Evolutionary conservation across 2,888 invertebrate genomes (phyloP).

Genomic region (Taenaris catops): DNA sequence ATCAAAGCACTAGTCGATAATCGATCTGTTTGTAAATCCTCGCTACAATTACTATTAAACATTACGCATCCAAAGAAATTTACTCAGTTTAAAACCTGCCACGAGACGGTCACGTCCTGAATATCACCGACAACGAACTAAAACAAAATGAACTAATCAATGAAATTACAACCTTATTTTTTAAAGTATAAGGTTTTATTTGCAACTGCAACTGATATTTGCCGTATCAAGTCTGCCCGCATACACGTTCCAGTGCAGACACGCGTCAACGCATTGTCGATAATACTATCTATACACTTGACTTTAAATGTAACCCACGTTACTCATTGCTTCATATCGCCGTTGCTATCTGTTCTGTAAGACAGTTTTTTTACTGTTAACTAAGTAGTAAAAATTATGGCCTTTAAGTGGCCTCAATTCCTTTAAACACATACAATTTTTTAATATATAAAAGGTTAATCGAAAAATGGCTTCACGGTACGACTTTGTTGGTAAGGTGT

Average conservation of each 20-base stretch:
- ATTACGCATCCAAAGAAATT: slow-evolving; percentile 1
- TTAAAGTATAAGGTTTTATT: slow-evolving; percentile 24
- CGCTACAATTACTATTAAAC: background rate
- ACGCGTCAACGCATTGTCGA: slow-evolving; percentile 60
- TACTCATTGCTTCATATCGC: slow-evolving; percentile 10
- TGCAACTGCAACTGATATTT: slow-evolving; percentile 3
- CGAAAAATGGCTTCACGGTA: too few relatives aligned
- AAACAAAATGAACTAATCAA: slow-evolving; percentile 14
- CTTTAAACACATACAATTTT: too few relatives aligned
- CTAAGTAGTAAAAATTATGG: background rate
- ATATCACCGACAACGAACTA: slow-evolving; percentile 50
- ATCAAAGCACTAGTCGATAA: too few relatives aligned
- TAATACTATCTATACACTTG: slow-evolving; percentile 66
- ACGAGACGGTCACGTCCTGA: slow-evolving; percentile 58
- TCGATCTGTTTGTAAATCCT: too few relatives aligned
- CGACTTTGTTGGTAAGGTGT: too few relatives aligned
- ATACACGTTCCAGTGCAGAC: slow-evolving; percentile 43
- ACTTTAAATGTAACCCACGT: slow-evolving; percentile 35
- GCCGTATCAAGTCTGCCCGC: slow-evolving; percentile 43
- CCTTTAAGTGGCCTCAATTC: too few relatives aligned
- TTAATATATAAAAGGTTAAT: too few relatives aligned
- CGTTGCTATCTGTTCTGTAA: slow-evolving; percentile 2
- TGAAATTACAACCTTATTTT: slow-evolving; percentile 25
- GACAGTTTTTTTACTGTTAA: slow-evolving; percentile 11
- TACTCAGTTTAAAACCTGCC: slow-evolving; percentile 18